Base-by-base conservation (phyloP, 1,140 invertebrate genomes). In the Colletes latitarsis region DNA sequence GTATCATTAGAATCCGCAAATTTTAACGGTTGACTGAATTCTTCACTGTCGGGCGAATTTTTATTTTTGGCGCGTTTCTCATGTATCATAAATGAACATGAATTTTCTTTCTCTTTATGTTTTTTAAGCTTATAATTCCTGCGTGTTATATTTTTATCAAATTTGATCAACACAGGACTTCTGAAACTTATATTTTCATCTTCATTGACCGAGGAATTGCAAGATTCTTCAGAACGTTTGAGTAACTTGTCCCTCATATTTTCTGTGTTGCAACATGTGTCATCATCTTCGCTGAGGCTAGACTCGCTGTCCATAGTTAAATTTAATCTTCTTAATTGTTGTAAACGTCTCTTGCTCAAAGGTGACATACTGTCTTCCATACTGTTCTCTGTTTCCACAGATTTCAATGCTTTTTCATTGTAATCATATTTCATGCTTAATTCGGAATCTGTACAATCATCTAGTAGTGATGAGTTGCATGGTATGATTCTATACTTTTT, bases 271-370 rank as follows among this genome's bases (percentile, higher is more conserved):
- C 0, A 57, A 8, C 6, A 21, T 1, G 12, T 9, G 21, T 55
- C 41, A 14, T 72, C 75, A 43, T 77, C 68, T 0, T 77, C 74
- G 12, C 80, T 81, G 1, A 6, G 17, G 14, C 57, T 71, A 58
- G 75, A 78, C 0, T 82, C 75, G 19, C 67, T 82, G 1, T 70
- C 74, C 17, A 6, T 12, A 12, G 43, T 69, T 17, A 82, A 71
- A 66, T 82, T 82, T 46, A 82, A 64, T 21, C 53, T 71, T 19
- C 19, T 70, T 14, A 82, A 55, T 72, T 71, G 66, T 15, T 67
- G 60, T 14, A 77, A 67, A 19, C 75, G 75, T 21, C 52, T 78
- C 49, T 41, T 52, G 4, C 4, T 10, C 6, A 17, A 39, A 30
- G 15, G 19, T 19, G 58, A 77, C 43, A 41, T 57, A 43, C 14